These are phyloP conservation scores for Garrulus glandarius DNA, from an alignment of 2,797 vertebrate species.

Conservation along the genomic window DNA sequence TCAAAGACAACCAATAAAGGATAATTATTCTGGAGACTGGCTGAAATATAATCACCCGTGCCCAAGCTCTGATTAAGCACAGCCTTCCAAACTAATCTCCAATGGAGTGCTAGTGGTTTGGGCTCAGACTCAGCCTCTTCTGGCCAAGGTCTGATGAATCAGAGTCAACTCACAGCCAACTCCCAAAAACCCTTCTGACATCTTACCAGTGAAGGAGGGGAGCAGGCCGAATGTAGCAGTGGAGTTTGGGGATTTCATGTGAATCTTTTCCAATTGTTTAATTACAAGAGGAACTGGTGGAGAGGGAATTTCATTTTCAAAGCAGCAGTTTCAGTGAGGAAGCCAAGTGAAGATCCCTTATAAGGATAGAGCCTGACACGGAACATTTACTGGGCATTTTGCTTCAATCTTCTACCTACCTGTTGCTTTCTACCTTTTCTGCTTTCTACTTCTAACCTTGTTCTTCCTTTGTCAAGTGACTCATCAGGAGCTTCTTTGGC, in stretches of 20 bases:
- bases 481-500: neutral
- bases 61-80: neutral
- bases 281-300: neutral
- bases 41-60: neutral
- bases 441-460: neutral
- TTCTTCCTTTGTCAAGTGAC: neutral
- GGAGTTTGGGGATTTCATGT: neutral
- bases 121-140: neutral
- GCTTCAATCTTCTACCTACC: neutral
- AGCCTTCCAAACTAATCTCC: neutral
- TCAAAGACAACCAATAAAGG: constrained; percentile 22
- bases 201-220: neutral
- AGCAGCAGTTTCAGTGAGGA: neutral
- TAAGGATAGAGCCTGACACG: neutral
- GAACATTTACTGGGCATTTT: neutral
- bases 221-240: neutral
- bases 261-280: neutral
- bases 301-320: neutral
- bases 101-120: neutral
- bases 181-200: neutral
- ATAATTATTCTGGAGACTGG: neutral
- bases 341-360: neutral
- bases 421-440: neutral
- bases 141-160: neutral
- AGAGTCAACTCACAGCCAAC: neutral